phyloP scores from a whole-genome alignment of 2,797 vertebrate species.

The Diplodus sargus region DNA sequence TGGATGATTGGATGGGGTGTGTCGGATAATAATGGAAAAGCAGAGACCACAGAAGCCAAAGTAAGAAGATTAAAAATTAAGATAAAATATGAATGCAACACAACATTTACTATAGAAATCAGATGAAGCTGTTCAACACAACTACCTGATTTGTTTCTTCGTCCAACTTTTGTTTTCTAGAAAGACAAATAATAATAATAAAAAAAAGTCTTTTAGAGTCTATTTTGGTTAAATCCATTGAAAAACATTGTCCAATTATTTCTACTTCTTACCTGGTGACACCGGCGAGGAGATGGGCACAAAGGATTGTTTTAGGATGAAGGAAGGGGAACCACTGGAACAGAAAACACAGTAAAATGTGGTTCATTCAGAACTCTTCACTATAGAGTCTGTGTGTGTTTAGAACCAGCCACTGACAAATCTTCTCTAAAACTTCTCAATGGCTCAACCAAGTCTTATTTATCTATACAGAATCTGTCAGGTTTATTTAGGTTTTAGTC shows the following conservation, averaged over 20 bases:
- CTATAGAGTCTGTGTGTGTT: background rate
- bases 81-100: slow-evolving; percentile 65
- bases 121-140: background rate
- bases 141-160: slow-evolving; percentile 91
- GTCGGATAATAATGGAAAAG: slow-evolving; percentile 52
- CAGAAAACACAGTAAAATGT: slow-evolving; percentile 28
- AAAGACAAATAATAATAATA: slow-evolving; percentile 20
- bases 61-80: slow-evolving; percentile 68
- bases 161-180: slow-evolving; percentile 90
- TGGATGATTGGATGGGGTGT: slow-evolving; percentile 47
- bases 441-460: background rate
- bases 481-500: background rate
- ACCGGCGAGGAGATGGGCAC: slow-evolving; percentile 84
- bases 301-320: slow-evolving; percentile 89
- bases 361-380: background rate
- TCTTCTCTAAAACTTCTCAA: background rate
- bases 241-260: background rate
- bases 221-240: background rate
- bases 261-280: slow-evolving; percentile 78
- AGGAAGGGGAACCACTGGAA: slow-evolving; percentile 87
- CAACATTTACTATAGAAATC: slow-evolving; percentile 52
- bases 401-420: background rate
- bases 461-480: background rate
- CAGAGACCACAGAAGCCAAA: slow-evolving; percentile 80
- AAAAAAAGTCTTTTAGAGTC: background rate